Evolutionary conservation across 2,888 invertebrate genomes (phyloP), one percentile per base, ranked within the genome.

Genomic region (Sinodicranocentrus sp.): DNA sequence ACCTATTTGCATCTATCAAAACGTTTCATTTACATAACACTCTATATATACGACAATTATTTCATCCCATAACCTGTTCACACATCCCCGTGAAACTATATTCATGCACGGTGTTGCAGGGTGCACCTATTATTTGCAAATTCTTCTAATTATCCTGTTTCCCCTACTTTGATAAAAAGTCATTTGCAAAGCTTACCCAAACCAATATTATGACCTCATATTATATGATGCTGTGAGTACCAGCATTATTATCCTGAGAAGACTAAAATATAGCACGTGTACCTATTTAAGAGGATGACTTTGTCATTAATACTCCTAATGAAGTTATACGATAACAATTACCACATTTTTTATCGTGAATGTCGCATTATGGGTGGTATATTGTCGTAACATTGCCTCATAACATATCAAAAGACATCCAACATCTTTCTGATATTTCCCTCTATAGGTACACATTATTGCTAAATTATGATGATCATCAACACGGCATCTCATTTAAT

Each of bases 401-500:
- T 33, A 3, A 33, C 33, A 33, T 33, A 6, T 33, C 3, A 33
- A 33, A 6, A 33, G 10, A 33, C 33, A 33, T 33, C 33, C 33
- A n/a, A n/a, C n/a, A n/a, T 10, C 33, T 10, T 33, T 33, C 10
- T 33, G 33, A 33, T 33, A 33, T 33, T n/a, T 6, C 33, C 33
- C 10, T 33, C 10, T 33, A 33, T 33, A 48, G 48, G 48, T 15
- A 15, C 6, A 48, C 2, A 48, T 48, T 48, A 48, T 48, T 48
- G 10, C 33, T 10, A 33, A 33, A 33, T 33, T 33, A 33, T 33
- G 33, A 33, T 33, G 33, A 48, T 79, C 71, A 54, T 54, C 63
- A 77, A 17, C 61, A 63, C 26, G 72, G 59, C 71, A 72, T 79
- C 63, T 79, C 79, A 63, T 63, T 79, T 79, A 61, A 44, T 71